phyloP scores from a whole-genome alignment of 1,140 invertebrate species.

The Zaprionus inermis region DNA sequence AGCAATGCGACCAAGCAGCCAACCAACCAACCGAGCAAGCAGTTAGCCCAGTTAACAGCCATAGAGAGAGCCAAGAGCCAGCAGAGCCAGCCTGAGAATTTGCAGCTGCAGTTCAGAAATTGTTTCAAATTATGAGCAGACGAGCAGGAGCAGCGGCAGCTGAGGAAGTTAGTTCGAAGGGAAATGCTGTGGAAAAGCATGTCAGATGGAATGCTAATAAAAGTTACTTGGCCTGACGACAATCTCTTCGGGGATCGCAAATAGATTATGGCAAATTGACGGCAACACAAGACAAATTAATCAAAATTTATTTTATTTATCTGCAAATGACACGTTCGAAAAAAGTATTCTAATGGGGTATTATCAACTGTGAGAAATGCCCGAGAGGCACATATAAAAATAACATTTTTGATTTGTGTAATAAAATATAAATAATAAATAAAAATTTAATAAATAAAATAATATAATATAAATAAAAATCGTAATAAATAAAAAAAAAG shows the following conservation, averaged over 20 bases:
- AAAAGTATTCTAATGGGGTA: neutral
- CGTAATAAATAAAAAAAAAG: too few relatives aligned
- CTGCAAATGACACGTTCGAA: neutral
- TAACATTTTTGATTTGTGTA: too few relatives aligned
- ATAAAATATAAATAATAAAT: too few relatives aligned
- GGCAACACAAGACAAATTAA: neutral
- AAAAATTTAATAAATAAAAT: too few relatives aligned
- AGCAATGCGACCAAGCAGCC: constrained; percentile 3
- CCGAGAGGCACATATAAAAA: too few relatives aligned
- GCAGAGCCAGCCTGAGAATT: constrained; percentile 38
- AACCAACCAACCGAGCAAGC: neutral
- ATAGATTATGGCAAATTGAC: constrained; percentile 7
- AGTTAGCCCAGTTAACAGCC: constrained; percentile 6
- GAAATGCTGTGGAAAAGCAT: neutral
- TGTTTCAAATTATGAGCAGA: constrained; percentile 19
- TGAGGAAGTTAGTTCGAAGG: too few relatives aligned
- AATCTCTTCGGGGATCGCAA: constrained; percentile 21
- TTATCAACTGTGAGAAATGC: neutral
- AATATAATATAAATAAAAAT: too few relatives aligned
- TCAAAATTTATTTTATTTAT: constrained; percentile 5
- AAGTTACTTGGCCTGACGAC: constrained; percentile 12
- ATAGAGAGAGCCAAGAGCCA: neutral
- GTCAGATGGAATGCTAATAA: constrained; percentile 9
- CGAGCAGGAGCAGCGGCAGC: neutral
- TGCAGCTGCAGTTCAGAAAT: constrained; percentile 43